Base-by-base conservation (phyloP, 2,797 vertebrate genomes). In the Hydrophis major region DNA sequence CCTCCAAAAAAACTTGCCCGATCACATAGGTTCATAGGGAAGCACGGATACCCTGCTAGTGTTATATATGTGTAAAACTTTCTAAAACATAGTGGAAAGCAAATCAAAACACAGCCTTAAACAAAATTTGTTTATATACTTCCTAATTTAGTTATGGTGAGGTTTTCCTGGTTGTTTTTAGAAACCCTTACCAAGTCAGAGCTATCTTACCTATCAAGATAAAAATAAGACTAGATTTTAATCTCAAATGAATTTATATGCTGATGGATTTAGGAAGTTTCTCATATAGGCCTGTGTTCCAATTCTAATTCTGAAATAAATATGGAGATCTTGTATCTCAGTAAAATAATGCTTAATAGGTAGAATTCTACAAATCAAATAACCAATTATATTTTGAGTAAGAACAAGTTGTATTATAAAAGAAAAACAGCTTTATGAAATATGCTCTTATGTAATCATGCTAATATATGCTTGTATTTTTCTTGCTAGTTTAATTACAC, bases 401-500 rank as follows among this genome's bases (percentile, higher is more conserved):
- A 83, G 32, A 59, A 11, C 28, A 22, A 61, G n/a, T 42, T 59
- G 18, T 55, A 27, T 11, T 6, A 27, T 53, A 61, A 28, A 22
- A 32, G 20, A 28, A 89, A 61, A 83, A 32, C 20, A 56, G 42
- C 6, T 86, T 66, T 69, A 20, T 59, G 57, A 55, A 83, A 86
- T 11, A 37, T 13, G 18, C 4, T 18, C 3, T 87, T 61, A 32
- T 55, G 2, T 83, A 55, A 66, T 89, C 1, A 56, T 86, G 28
- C 55, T 87, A 69, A 90, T 90, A 83, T 83, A 32, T 90, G 32
- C 47, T 91, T 89, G 66, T 83, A 56, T 90, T 94, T 95, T 96
- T 93, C 93, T 96, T 96, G 22, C 63, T 95, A 99, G 99, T 97
- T 97, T 99, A 37, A 99, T 99, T 96, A 99, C 99, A 95, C 98